Evolutionary conservation across 2,888 invertebrate genomes (phyloP), one percentile per base, ranked within the genome.

Genomic region (Stenodera caucasica): DNA sequence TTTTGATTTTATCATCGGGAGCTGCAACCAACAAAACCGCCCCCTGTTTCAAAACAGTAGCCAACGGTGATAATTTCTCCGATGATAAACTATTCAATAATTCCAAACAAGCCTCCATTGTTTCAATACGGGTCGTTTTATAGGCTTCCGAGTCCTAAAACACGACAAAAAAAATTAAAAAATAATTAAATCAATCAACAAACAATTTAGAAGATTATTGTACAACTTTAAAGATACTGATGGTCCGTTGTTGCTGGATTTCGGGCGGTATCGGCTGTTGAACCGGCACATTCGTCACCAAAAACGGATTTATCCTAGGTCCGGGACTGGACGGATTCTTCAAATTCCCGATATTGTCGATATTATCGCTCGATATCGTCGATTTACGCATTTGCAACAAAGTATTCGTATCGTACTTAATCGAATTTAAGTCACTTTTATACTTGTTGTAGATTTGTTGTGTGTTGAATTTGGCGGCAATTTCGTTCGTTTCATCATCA

Each of bases 21-120:
- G 80, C 77, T 35, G 73, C 77, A 23, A 79, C 65, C 57, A 81
- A 66, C 67, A 79, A 70, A 26, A 80, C 77, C 12, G 80, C 80
- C 5, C 81, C 81, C 60, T 79, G 76, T 70, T 80, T 80, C 57
- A 81, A 61, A 30, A 81, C 78, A 7, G 77, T 70, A 3, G 79
- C 78, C 30, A 81, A 62, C 11, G 80, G 80, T 2, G 78, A 73
- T 15, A 81, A 66, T 60, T 78, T 77, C 50, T 78, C 77, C 1
- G 79, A 74, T 5, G 79, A 72, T 55, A 81, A 68, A 68, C 80
- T 80, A 32, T 77, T 75, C 52, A 81, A 66, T 29, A 95, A 83
- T 75, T 95, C 94, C 76, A 96, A 86, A 66, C 92, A 90, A 21
- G 92, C 91, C 77, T 91, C 90, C 70, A 96, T 84, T 70, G 94